phyloP scores from a whole-genome alignment of 2,113 vertebrate genomes.

The Cyphomyrus discorhynchus region DNA sequence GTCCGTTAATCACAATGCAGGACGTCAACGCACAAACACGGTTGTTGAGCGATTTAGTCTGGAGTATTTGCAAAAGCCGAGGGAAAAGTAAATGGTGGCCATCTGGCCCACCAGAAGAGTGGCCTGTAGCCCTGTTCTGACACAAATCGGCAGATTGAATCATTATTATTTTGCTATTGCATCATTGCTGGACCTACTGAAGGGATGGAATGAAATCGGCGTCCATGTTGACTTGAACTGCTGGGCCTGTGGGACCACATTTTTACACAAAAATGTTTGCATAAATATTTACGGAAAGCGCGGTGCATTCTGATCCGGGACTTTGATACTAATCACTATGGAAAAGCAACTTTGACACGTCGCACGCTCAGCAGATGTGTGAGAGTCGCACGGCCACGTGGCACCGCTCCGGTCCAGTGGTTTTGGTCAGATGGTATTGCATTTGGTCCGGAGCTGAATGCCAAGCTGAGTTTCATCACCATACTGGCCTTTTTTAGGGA shows the following conservation, averaged over 20 bases:
- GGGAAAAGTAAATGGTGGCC: not conserved
- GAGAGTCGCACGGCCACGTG: not conserved
- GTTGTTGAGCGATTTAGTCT: not conserved
- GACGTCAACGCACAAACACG: constrained; percentile 1
- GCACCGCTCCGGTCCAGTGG: not conserved
- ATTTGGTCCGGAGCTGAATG: not conserved
- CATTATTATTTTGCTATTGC: not conserved
- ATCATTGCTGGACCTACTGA: not conserved
- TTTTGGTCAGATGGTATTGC: constrained; percentile 1
- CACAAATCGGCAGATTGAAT: not conserved
- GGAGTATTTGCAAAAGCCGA: not conserved
- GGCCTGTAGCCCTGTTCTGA: not conserved
- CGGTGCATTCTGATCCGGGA: not conserved
- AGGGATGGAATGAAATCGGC: not conserved
- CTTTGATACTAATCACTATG: not conserved
- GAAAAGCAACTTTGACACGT: not conserved
- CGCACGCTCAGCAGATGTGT: not conserved
- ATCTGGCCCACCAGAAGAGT: not conserved
- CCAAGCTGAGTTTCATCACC: not conserved
- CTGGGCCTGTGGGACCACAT: not conserved
- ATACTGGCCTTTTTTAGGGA: not conserved
- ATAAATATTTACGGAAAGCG: constrained; percentile 2
- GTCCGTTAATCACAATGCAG: not conserved
- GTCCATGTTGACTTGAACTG: not conserved
- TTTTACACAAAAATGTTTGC: not conserved